Evolutionary conservation across 1,140 invertebrate species (phyloP).

Genomic region (Aporrectodea caliginosa): DNA sequence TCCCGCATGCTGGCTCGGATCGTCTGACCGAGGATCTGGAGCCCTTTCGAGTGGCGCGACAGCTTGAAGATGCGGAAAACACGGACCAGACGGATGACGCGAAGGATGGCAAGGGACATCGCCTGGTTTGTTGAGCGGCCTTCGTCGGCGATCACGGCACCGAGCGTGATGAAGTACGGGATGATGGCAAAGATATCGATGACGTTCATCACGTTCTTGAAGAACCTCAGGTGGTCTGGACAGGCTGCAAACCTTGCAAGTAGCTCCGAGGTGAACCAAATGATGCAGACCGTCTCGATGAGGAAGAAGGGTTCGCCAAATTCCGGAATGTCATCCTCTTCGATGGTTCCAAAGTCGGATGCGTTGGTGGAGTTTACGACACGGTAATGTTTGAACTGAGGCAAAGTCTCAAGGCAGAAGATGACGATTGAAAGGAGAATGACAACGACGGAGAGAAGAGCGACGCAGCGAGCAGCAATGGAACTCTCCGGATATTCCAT

Average conservation of each 20-base stretch:
- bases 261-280: conserved; percentile 56
- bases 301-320: conserved; percentile 54
- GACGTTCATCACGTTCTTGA: conserved; percentile 89
- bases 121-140: conserved; percentile 41
- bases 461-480: conserved; percentile 94
- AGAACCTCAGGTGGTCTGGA: conserved; percentile 54
- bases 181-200: conserved; percentile 98
- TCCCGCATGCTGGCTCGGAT: conserved; percentile 99
- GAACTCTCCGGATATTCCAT: conserved; percentile 99
- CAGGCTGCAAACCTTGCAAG: conserved; percentile 43
- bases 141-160: conserved; percentile 74
- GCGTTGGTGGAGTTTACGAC: conserved; percentile 22
- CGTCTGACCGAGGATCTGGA: conserved; percentile 68
- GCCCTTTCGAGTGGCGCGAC: conserved; percentile 57
- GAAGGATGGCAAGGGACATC: conserved; percentile 52
- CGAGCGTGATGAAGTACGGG: conserved; percentile 98
- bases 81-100: conserved; percentile 55
- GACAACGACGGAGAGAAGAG: conserved; percentile 98
- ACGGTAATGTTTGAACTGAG: conserved; percentile 53
- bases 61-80: conserved; percentile 58
- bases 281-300: conserved; percentile 55
- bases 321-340: conserved; percentile 56
- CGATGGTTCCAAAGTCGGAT: conserved; percentile 36
- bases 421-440: conserved; percentile 97
- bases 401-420: conserved; percentile 98